phyloP scores from a whole-genome alignment of 2,888 invertebrate species.

The Poecilobothrus nobilitatus region DNA sequence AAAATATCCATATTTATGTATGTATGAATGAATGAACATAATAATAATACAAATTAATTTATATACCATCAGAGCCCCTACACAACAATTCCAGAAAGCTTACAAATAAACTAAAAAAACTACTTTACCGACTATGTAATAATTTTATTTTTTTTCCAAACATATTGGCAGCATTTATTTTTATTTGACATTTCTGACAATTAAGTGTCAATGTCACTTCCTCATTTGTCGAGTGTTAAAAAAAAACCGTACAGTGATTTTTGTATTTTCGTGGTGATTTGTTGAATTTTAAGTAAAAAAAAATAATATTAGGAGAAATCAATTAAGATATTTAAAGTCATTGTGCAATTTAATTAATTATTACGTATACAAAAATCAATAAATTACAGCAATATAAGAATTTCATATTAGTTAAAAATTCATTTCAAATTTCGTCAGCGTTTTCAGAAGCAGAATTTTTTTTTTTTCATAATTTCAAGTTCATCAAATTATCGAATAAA shows the following conservation, averaged over 20 bases:
- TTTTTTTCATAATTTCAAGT: not conserved
- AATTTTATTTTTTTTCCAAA: too few relatives aligned
- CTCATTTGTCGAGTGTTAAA: not conserved
- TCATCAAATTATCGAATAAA: not conserved
- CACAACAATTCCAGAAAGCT: too few relatives aligned
- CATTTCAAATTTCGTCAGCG: not conserved
- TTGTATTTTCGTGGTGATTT: constrained; percentile 18
- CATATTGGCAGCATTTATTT: not conserved
- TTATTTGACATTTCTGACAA: not conserved
- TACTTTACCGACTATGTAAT: too few relatives aligned
- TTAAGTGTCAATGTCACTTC: not conserved
- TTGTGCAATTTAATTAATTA: not conserved
- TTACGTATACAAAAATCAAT: not conserved
- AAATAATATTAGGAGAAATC: not conserved
- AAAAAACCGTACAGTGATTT: constrained; percentile 14
- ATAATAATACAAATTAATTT: too few relatives aligned
- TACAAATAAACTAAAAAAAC: too few relatives aligned
- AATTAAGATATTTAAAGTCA: not conserved
- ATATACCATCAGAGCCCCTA: too few relatives aligned
- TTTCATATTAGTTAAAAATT: not conserved
- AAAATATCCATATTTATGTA: too few relatives aligned
- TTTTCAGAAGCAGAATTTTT: too few relatives aligned
- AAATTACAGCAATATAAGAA: not conserved
- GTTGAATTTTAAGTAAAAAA: not conserved
- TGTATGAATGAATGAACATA: too few relatives aligned